phyloP scores from a whole-genome alignment of 2,797 vertebrate genomes.

The Philypnodon macrostomus region DNA sequence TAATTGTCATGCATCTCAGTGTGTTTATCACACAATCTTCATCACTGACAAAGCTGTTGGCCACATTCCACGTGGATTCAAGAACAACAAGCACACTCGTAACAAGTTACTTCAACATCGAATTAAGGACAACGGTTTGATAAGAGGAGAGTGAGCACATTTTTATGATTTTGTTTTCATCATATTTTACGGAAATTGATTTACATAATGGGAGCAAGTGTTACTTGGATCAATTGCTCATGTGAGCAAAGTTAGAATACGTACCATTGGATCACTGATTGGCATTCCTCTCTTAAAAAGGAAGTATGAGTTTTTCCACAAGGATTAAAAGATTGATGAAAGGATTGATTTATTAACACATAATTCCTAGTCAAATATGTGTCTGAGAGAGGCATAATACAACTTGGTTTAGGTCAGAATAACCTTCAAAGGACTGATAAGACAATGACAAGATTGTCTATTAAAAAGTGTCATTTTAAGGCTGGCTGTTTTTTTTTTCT shows the following conservation, averaged over 20 bases:
- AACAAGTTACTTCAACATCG: slow-evolving; percentile 29
- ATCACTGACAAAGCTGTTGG: slow-evolving; percentile 63
- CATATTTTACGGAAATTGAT: slow-evolving; percentile 57
- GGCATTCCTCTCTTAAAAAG: slow-evolving; percentile 71
- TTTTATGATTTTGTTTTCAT: slow-evolving; percentile 60
- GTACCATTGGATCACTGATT: slow-evolving; percentile 58
- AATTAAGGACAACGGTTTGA: slow-evolving; percentile 49
- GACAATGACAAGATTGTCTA: slow-evolving; percentile 16
- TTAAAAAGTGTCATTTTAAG: slow-evolving; percentile 42
- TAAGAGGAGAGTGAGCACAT: slow-evolving; percentile 44
- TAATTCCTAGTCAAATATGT: slow-evolving; percentile 28
- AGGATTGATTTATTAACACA: slow-evolving; percentile 33
- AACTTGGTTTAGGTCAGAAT: too few species aligned
- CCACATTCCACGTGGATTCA: slow-evolving; percentile 62
- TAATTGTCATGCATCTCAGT: slow-evolving; percentile 74
- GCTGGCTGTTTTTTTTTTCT: slow-evolving; percentile 31
- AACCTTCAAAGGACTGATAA: slow-evolving; percentile 18
- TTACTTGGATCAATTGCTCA: slow-evolving; percentile 67
- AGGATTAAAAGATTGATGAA: slow-evolving; percentile 35
- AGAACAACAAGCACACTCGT: slow-evolving; percentile 56
- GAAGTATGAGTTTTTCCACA: slow-evolving; percentile 63
- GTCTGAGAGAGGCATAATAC: slow-evolving; percentile 28
- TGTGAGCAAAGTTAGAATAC: slow-evolving; percentile 56
- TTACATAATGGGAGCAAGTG: slow-evolving; percentile 70
- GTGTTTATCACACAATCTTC: slow-evolving; percentile 62